phyloP scores from a whole-genome alignment of 2,888 invertebrate species.

The Microctonus hyperodae region DNA sequence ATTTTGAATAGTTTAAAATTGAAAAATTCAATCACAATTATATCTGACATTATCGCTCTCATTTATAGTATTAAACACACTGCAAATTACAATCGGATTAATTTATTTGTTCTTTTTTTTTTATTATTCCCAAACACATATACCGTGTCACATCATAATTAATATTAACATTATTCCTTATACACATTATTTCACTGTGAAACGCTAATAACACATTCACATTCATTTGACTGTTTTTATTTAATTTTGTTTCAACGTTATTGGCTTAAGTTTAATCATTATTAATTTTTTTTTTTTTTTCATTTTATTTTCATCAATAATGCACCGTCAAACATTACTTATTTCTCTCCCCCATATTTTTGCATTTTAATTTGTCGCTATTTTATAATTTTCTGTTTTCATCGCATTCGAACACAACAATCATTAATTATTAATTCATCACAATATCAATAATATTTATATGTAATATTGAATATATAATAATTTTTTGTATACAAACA shows the following conservation, averaged over 20 bases:
- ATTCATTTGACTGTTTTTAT: conserved; percentile 37
- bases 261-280: conserved; percentile 36
- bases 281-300: neutral
- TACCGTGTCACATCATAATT: conserved; percentile 44
- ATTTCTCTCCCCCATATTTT: conserved; percentile 11
- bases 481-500: conserved; percentile 23
- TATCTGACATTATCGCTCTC: conserved; percentile 25
- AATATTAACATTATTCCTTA: conserved; percentile 20
- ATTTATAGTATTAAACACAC: conserved; percentile 52
- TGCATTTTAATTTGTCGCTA: conserved; percentile 11
- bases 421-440: neutral
- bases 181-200: conserved; percentile 25
- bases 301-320: conserved; percentile 18
- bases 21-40: conserved; percentile 31
- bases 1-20: conserved; percentile 16
- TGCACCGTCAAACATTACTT: conserved; percentile 21
- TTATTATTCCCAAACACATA: conserved; percentile 51
- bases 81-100: conserved; percentile 51
- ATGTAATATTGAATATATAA: neutral
- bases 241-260: conserved; percentile 31
- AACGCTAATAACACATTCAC: conserved; percentile 44
- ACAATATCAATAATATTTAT: neutral
- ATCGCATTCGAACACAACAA: neutral
- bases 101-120: neutral
- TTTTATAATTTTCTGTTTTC: conserved; percentile 17